A percentile compares a stretch with the other conserved stretches of the same genome.
These are phyloP conservation scores for Hiodon alosoides DNA, from an alignment of 2,113 vertebrate species.

Conservation along the genomic window DNA sequence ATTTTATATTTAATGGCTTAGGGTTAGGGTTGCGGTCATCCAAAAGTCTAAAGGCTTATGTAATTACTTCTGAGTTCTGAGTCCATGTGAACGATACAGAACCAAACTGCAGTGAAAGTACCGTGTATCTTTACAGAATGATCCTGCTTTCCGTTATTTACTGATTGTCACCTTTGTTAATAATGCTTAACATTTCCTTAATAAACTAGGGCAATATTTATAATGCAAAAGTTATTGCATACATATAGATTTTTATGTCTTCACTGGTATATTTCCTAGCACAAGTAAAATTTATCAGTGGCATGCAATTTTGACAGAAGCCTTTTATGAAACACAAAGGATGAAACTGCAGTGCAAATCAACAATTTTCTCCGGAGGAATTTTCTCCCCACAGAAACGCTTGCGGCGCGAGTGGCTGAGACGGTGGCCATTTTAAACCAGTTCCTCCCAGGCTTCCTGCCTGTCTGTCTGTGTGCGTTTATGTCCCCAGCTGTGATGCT, in stretches of 20 bases:
- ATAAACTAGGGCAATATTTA: constrained; percentile 48
- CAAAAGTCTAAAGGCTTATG: no score
- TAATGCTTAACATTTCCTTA: constrained; percentile 38
- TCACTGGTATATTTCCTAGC: not conserved
- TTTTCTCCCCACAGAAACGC: not conserved
- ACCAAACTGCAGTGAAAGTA: not conserved
- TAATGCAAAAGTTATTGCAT: constrained; percentile 28
- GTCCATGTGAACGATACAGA: not conserved
- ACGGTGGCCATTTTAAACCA: not conserved
- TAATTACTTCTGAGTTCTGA: no score
- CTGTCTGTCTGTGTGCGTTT: not conserved
- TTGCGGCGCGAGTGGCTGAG: not conserved
- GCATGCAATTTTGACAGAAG: not conserved
- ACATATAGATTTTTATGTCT: constrained; percentile 1
- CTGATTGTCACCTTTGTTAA: constrained; percentile 33
- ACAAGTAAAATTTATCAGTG: not conserved
- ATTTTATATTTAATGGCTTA: constrained; percentile 13
- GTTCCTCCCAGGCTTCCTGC: not conserved
- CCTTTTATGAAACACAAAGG: not conserved
- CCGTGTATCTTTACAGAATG: not conserved
- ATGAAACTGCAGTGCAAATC: not conserved
- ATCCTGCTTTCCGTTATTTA: constrained; percentile 48
- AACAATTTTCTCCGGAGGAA: not conserved
- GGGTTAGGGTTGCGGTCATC: no score
- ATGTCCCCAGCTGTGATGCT: not conserved